A percentile compares a stretch with the other conserved stretches of the same genome.
Evolutionary conservation across 2,113 vertebrate genomes (phyloP).

Genomic region (Aspiorhynchus laticeps): DNA sequence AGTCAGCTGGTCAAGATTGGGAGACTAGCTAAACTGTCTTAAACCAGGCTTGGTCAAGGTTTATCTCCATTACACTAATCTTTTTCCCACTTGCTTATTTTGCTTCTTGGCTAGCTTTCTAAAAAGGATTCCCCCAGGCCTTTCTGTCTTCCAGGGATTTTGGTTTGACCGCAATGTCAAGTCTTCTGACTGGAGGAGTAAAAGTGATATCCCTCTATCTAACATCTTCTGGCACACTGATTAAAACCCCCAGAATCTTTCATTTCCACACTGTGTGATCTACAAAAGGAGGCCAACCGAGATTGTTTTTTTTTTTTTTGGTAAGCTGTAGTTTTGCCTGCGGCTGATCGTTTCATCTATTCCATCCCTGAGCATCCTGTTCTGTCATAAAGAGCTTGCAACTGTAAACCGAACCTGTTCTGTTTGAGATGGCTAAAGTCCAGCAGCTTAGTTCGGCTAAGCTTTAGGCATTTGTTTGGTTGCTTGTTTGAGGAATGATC

Average conservation of each 20-base stretch:
- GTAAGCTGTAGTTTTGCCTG: constrained; percentile 17
- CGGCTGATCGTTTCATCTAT: constrained; percentile 21
- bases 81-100: neutral
- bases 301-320: neutral
- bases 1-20: neutral
- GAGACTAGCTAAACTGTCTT: neutral
- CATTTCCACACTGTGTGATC: neutral
- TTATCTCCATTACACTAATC: neutral
- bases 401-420: constrained; percentile 1
- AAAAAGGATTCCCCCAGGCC: neutral
- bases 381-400: constrained; percentile 13
- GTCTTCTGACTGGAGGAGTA: neutral
- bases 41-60: neutral
- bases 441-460: neutral
- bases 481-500: constrained; percentile 1
- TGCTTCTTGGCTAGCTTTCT: neutral
- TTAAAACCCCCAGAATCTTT: constrained; percentile 21
- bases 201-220: neutral
- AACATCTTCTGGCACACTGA: neutral
- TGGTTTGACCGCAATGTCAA: neutral
- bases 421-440: constrained; percentile 12
- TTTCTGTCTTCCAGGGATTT: neutral
- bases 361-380: constrained; percentile 16
- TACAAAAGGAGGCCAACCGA: neutral
- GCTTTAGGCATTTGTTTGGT: neutral